phyloP scores from a whole-genome alignment of 2,113 vertebrate species.

The Sorex fumeus region DNA sequence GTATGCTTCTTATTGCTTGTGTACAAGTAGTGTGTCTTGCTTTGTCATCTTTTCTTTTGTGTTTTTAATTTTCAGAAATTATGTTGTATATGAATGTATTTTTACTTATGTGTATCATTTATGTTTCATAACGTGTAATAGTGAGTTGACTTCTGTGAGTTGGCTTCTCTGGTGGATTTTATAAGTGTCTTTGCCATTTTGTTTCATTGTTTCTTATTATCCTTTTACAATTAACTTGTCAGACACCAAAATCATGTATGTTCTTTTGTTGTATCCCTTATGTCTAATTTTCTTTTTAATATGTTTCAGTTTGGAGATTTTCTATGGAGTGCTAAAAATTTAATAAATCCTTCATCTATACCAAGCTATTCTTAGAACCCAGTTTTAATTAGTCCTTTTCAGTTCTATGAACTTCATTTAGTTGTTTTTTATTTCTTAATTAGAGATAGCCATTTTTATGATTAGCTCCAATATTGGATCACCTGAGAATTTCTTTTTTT shows the following conservation, averaged over 20 bases:
- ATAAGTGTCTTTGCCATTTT: background rate
- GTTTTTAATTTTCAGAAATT: slow-evolving; percentile 2
- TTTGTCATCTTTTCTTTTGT: slow-evolving; percentile 1
- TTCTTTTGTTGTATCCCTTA: too few species aligned
- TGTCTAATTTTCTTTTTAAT: background rate
- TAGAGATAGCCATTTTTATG: too few species aligned
- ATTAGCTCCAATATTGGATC: background rate
- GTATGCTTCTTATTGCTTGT: background rate
- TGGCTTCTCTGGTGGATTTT: background rate
- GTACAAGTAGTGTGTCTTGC: background rate
- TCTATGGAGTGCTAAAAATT: background rate
- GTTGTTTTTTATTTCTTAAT: too few species aligned
- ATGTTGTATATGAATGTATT: background rate
- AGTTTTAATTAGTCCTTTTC: background rate
- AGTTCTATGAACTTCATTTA: background rate
- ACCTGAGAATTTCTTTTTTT: background rate
- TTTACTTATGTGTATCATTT: background rate
- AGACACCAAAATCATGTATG: background rate
- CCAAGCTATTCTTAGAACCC: background rate
- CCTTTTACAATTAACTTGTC: background rate
- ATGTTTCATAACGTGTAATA: too few species aligned
- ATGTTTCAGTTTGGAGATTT: background rate
- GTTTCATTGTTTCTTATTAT: background rate
- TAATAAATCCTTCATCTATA: background rate
- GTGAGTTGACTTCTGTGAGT: background rate